A percentile compares a stretch with the other conserved stretches of the same genome.
phyloP scores from a whole-genome alignment of 2,797 vertebrate species.

The Saxicola maurus region DNA sequence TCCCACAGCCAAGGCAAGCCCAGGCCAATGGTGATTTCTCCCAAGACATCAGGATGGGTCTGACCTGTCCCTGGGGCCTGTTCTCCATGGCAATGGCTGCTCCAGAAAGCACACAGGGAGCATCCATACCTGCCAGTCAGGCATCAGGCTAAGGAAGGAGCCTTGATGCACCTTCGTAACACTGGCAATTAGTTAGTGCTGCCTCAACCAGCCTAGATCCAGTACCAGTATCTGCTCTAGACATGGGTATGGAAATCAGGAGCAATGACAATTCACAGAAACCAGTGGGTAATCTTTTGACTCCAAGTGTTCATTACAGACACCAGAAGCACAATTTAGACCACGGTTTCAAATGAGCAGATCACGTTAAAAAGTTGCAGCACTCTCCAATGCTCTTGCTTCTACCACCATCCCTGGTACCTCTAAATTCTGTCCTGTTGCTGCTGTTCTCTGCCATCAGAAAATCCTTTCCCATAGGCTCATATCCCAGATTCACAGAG shows the following conservation, averaged over 20 bases:
- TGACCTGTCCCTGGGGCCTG: fast-evolving
- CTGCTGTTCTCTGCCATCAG: background rate
- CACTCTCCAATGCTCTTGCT: background rate
- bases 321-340: background rate
- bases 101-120: background rate
- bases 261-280: background rate
- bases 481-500: background rate
- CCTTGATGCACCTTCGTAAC: background rate
- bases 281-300: background rate
- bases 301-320: background rate
- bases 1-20: background rate
- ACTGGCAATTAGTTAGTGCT: background rate
- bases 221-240: background rate
- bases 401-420: background rate
- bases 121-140: background rate
- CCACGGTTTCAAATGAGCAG: background rate
- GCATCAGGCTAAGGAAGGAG: background rate
- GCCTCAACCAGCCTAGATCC: background rate
- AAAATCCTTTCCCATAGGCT: background rate
- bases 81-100: background rate
- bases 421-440: background rate
- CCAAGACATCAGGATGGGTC: background rate
- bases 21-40: background rate
- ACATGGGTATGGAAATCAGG: background rate
- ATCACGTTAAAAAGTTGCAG: background rate